Base-by-base conservation (phyloP, 2,888 invertebrate genomes). In the Iphiclides podalirius region DNA sequence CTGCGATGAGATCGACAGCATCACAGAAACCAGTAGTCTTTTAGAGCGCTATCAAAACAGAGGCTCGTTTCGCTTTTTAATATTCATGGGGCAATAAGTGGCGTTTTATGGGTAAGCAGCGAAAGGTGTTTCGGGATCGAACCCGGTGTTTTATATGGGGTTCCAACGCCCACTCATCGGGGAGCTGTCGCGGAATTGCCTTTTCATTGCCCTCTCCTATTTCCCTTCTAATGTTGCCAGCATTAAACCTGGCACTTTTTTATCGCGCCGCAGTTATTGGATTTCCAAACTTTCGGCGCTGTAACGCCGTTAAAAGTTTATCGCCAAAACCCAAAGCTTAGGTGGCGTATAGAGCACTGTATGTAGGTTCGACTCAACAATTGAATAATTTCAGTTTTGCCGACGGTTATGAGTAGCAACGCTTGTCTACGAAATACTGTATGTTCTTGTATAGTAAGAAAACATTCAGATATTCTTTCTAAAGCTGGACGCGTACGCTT, bases 171-270 rank as follows among this genome's bases (percentile, higher is more conserved):
- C 60, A 58, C 55, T 64, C 55, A 61, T 65, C 52, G 49, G 48
- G 33, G 43, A 44, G 37, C 15, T 52, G 55, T 49, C 52, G 57
- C 58, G 55, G 69, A 74, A 81, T 79, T 70, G 77, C 70, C 74
- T 78, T 81, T 80, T 74, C 78, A 81, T 77, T 73, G 73, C 66
- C 63, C 57, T 52, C 67, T 64, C 64, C 62, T 73, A 76, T 74
- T 69, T 72, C 63, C 66, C 59, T 59, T 55, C 58, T 71, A 68
- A 70, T 64, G 63, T 62, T 66, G 64, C 67, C 67, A 70, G 72
- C 72, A 71, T 70, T 66, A 67, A 75, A 67, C 57, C 58, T 52
- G 60, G 55, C 55, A 59, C 57, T 40, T 47, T 36, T 15, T 43
- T 43, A 37, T 34, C 20, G 39, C 9, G 9, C 20, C 14, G 16